phyloP scores from a whole-genome alignment of 2,797 vertebrate species.

The Coluber constrictor region DNA sequence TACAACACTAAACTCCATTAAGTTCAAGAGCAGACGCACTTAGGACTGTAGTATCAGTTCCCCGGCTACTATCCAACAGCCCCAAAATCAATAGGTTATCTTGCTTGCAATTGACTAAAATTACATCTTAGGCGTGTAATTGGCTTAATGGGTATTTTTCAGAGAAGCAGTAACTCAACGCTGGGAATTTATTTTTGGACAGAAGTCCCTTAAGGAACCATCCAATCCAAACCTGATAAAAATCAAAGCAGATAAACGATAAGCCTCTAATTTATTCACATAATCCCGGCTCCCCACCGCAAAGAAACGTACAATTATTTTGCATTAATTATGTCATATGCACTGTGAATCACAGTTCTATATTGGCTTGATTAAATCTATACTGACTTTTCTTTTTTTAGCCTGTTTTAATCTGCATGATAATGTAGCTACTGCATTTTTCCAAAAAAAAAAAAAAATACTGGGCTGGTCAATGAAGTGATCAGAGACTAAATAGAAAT shows the following conservation, averaged over 20 bases:
- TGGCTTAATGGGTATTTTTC: not conserved
- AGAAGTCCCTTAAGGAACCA: not conserved
- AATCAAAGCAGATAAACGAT: not conserved
- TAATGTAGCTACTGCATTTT: not conserved
- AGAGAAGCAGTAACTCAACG: not conserved
- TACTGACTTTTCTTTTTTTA: not conserved
- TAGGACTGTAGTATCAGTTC: not conserved
- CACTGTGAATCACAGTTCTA: not conserved
- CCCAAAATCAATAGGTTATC: not conserved
- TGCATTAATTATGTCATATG: not conserved
- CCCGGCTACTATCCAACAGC: not conserved
- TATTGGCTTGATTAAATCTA: not conserved
- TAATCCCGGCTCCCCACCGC: not conserved
- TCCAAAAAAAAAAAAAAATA: not conserved
- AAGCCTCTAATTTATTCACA: not conserved
- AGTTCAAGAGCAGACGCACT: not conserved
- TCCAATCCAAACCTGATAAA: not conserved
- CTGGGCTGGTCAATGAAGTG: not conserved
- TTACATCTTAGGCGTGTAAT: not conserved
- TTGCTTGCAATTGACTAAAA: conserved; percentile 12
- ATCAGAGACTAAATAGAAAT: not conserved
- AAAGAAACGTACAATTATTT: not conserved
- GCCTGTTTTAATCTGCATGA: not conserved
- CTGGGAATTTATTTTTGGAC: not conserved
- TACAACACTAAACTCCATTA: not conserved